A percentile compares a stretch with the other conserved stretches of the same genome.
Evolutionary conservation across 2,888 invertebrate genomes (phyloP).

Genomic region (Anagyrus pseudococci): DNA sequence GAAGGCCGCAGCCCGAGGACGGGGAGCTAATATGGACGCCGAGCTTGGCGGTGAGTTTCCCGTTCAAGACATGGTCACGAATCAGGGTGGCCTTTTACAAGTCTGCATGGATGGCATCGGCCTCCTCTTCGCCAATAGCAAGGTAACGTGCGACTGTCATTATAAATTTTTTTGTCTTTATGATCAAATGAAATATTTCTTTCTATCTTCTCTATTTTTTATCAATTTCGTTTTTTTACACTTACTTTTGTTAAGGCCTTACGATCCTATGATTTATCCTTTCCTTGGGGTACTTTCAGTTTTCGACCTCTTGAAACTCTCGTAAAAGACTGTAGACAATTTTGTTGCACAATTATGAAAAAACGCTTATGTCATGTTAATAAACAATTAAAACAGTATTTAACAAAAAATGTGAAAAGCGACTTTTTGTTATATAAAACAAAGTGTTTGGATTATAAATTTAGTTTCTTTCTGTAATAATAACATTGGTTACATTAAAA

Average conservation of each 20-base stretch:
- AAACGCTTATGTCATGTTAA: background rate
- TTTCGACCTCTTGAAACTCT: background rate
- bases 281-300: background rate
- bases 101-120: conserved; percentile 99
- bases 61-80: conserved; percentile 95
- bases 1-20: conserved; percentile 73
- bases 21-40: conserved; percentile 77
- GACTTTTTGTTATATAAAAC: no score
- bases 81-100: conserved; percentile 96
- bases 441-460: no score
- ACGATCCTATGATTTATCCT: background rate
- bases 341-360: background rate
- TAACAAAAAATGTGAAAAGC: no score
- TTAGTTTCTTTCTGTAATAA: no score
- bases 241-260: background rate
- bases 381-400: background rate
- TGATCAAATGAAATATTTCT: background rate
- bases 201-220: background rate
- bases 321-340: background rate
- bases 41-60: conserved; percentile 97
- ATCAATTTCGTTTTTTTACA: background rate
- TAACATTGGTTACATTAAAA: no score
- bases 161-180: background rate
- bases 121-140: conserved; percentile 97
- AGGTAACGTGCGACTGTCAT: conserved; percentile 71